Evolutionary conservation across 2,113 vertebrate species (phyloP).

Genomic region (Furnarius figulus): DNA sequence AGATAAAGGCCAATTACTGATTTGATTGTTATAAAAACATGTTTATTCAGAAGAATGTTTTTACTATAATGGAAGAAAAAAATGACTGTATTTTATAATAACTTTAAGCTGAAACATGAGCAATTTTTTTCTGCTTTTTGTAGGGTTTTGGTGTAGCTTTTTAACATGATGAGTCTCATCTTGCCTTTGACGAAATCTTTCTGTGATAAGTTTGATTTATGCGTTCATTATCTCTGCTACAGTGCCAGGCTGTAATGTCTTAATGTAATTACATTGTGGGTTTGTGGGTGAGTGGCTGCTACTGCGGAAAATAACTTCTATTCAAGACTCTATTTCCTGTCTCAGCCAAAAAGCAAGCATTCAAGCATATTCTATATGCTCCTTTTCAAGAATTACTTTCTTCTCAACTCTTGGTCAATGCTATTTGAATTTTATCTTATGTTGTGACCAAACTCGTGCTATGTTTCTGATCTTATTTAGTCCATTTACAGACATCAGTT

Average conservation of each 20-base stretch:
- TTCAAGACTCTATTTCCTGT: neutral
- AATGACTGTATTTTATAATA: neutral
- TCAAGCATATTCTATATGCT: neutral
- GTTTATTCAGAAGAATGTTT: neutral
- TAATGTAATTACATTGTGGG: neutral
- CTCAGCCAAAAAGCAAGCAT: neutral
- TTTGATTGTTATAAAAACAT: neutral
- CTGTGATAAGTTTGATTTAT: neutral
- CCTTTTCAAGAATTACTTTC: neutral
- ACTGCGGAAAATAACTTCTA: neutral
- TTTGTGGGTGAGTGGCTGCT: neutral
- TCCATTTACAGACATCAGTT: neutral
- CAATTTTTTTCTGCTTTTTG: neutral
- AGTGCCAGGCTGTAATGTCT: neutral
- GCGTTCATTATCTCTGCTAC: neutral
- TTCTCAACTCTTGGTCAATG: neutral
- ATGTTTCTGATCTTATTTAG: neutral
- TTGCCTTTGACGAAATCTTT: neutral
- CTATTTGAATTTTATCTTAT: neutral
- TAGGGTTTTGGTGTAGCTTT: neutral
- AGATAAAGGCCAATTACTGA: neutral
- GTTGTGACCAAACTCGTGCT: neutral
- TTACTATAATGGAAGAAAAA: neutral
- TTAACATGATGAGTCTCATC: neutral
- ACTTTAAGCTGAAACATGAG: neutral